Base-by-base conservation (phyloP, 1,140 invertebrate genomes). In the Plutomurus gul region DNA sequence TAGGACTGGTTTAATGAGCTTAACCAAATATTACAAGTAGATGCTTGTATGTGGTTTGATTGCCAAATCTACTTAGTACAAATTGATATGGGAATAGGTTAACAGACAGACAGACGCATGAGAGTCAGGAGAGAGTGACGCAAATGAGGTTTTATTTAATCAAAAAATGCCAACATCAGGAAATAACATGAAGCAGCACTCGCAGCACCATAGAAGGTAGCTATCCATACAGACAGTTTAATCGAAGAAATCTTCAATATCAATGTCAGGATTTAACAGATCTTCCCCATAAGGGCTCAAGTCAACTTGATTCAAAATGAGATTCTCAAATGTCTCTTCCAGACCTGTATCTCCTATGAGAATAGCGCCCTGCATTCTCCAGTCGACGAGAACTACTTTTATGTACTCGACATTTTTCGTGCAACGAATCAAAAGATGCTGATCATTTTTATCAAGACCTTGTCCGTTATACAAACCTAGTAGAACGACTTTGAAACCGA, bases 191-290 rank as follows among this genome's bases (percentile, higher is more conserved):
- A n/a, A n/a, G n/a, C n/a, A n/a, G n/a, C n/a, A n/a, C n/a, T n/a
- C n/a, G n/a, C n/a, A n/a, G n/a, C n/a, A n/a, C n/a, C n/a, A n/a
- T n/a, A n/a, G n/a, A n/a, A n/a, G n/a, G n/a, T 49, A 3, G 18
- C 20, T 49, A 20, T 8, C 4, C 11, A 77, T 87, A n/a, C n/a
- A n/a, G n/a, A n/a, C n/a, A n/a, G n/a, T n/a, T n/a, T 83, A 99
- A 91, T 99, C 98, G 92, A 99, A 99, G 88, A 97, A 99, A 89
- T 99, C 98, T 87, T 99, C 97, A 85, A 99, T 96, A 87, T 99
- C 97, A 85, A 99, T 93, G 87, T 95, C 89, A 20, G 96, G 96
- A 89, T 99, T 93, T 4, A 99, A 89, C 80, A 99, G 91, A 87
- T 98, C 92, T 87, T 98, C 95, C 56, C 95, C 96, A 88, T 93